These are phyloP conservation scores for Pseudomyrmex cubaensis DNA, from an alignment of 1,140 invertebrate genomes.

Conservation along the genomic window DNA sequence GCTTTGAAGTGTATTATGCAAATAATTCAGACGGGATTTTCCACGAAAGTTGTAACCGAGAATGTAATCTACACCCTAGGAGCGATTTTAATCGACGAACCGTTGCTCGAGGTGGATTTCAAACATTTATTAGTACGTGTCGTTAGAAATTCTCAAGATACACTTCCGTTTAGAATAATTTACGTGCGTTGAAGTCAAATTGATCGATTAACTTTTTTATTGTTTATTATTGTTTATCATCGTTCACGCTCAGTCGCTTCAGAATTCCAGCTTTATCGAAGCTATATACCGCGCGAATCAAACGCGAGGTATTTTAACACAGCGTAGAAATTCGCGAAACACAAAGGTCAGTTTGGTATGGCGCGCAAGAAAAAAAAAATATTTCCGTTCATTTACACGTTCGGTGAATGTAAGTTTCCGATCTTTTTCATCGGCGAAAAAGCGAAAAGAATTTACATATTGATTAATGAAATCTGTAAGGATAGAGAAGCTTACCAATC, in stretches of 20 bases:
- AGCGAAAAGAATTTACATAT: slow-evolving; percentile 48
- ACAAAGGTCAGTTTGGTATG: neutral
- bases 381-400: neutral
- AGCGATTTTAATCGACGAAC: slow-evolving; percentile 20
- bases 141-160: slow-evolving; percentile 19
- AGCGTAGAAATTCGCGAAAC: neutral
- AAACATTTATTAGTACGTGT: slow-evolving; percentile 49
- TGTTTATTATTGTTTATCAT: neutral
- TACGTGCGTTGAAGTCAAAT: neutral
- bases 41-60: slow-evolving; percentile 58
- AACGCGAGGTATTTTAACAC: neutral
- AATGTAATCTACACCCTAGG: slow-evolving; percentile 34
- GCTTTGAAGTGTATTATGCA: slow-evolving; percentile 69
- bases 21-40: slow-evolving; percentile 70
- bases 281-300: neutral
- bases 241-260: neutral
- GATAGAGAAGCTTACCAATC: slow-evolving; percentile 29
- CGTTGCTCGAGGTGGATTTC: slow-evolving; percentile 16
- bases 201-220: neutral
- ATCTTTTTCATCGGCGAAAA: neutral
- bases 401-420: slow-evolving; percentile 3
- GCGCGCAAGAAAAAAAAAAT: slow-evolving; percentile 6
- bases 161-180: neutral
- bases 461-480: slow-evolving; percentile 46
- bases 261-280: neutral